Base-by-base conservation (phyloP, 2,888 invertebrate species). In the Artemia sinica region DNA sequence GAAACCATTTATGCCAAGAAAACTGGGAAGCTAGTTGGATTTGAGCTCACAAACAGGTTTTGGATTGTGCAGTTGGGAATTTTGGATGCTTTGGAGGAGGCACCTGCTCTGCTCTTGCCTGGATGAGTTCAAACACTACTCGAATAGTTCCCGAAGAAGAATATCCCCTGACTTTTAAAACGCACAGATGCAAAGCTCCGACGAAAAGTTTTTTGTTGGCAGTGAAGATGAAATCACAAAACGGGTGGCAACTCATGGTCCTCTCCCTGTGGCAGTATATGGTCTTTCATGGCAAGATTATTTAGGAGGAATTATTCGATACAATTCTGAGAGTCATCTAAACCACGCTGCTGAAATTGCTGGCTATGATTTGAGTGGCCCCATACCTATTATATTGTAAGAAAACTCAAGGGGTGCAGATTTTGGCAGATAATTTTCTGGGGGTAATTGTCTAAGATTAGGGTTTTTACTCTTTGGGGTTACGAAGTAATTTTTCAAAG, bases 251-350 rank as follows among this genome's bases (percentile, higher is more conserved):
- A 80, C 78, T 13, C 84, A 86, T 75, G 91, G 91, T 0, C 91
- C 91, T 0, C 83, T 91, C 2, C 82, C 86, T 0, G 89, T 85
- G 0, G 87, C 88, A 0, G 86, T 91, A 0, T 91, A 91, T 77
- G 91, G 90, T 0, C 80, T 86, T 49, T 84, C 85, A 1, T 91
- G 91, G 91, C 88, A 90, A 78, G 85, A 89, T 78, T 91, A 91
- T 76, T 79, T 89, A 10, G 89, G 88, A 0, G 91, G 91, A 0
- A 83, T 90, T 51, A 87, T 91, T 75, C 87, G 89, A 75, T 87
- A 82, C 75, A 86, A 90, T 74, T 91, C 91, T 80, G 84, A 85
- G 69, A 82, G 83, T 4, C 81, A 81, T 63, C 77, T 87, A n/a
- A 90, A 91, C 77, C 91, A 91, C 75, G 90, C 90, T 0, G 88